Conservation (phyloP, 2,888 invertebrate species). For the Cosmia trapezina region DNA sequence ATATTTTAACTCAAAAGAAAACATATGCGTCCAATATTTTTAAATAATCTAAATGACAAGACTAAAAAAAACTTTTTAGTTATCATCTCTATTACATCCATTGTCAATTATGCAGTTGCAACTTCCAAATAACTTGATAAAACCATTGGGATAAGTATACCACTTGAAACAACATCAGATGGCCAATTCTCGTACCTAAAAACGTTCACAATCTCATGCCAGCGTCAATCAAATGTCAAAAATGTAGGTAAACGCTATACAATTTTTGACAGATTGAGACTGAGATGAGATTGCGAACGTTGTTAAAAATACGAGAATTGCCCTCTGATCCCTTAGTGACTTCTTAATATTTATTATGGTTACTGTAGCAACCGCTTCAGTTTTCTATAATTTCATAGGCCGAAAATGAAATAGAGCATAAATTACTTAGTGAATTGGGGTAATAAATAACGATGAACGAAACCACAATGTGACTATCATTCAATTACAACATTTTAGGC, state of each 20-base stretch:
- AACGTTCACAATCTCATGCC: too few species aligned
- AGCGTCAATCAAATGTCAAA: too few species aligned
- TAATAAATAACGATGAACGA: conserved; percentile 53
- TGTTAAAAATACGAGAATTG: too few species aligned
- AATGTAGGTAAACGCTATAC: too few species aligned
- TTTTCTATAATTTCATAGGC: conserved; percentile 31
- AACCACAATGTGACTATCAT: conserved; percentile 38
- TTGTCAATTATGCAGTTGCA: not conserved
- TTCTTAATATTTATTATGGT: not conserved
- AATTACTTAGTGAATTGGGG: conserved; percentile 38
- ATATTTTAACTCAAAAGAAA: too few species aligned
- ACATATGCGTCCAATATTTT: too few species aligned
- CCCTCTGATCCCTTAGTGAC: not conserved
- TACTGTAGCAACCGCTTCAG: conserved; percentile 5
- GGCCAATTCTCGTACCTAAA: too few species aligned
- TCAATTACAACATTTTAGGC: conserved; percentile 34
- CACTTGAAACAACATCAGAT: not conserved
- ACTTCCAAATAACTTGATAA: conserved; percentile 3
- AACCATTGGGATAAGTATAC: not conserved
- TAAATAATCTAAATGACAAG: too few species aligned
- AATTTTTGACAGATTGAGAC: too few species aligned
- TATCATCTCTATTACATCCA: not conserved
- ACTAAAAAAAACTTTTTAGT: too few species aligned
- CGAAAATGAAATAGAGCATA: conserved; percentile 46
- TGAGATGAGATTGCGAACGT: too few species aligned